Percentiles rank a stretch among this genome's conserved stretches.
Conservation (phyloP, 2,113 vertebrate species). For the Pelvicachromis taeniatus region DNA sequence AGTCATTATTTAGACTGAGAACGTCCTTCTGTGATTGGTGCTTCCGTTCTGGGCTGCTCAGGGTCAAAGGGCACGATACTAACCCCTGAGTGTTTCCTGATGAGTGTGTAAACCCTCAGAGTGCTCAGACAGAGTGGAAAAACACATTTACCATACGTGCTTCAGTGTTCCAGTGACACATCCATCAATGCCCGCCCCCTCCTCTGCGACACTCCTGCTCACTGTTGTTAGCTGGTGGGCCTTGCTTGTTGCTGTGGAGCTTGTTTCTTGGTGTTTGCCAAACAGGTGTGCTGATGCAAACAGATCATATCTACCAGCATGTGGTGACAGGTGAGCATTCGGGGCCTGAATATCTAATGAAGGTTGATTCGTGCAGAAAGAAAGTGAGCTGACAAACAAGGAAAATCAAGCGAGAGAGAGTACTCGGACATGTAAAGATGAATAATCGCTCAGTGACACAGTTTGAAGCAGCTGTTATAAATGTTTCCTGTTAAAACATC, state of each 20-base stretch:
- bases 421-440: neutral
- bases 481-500: neutral
- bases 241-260: neutral
- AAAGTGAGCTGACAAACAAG: neutral
- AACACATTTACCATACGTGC: neutral
- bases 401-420: accelerated
- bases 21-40: neutral
- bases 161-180: neutral
- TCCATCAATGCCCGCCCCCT: neutral
- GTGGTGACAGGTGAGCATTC: neutral
- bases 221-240: neutral
- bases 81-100: accelerated
- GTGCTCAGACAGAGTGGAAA: accelerated
- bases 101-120: neutral
- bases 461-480: neutral
- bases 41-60: neutral
- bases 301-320: neutral
- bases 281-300: neutral
- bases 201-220: neutral
- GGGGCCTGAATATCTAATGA: no score
- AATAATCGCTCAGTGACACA: neutral
- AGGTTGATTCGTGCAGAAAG: neutral
- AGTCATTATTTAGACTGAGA: accelerated
- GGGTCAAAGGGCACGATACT: neutral
- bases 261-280: neutral